These are phyloP conservation scores for Collichthys lucidus DNA, from an alignment of 2,113 vertebrate genomes.

Conservation along the genomic window DNA sequence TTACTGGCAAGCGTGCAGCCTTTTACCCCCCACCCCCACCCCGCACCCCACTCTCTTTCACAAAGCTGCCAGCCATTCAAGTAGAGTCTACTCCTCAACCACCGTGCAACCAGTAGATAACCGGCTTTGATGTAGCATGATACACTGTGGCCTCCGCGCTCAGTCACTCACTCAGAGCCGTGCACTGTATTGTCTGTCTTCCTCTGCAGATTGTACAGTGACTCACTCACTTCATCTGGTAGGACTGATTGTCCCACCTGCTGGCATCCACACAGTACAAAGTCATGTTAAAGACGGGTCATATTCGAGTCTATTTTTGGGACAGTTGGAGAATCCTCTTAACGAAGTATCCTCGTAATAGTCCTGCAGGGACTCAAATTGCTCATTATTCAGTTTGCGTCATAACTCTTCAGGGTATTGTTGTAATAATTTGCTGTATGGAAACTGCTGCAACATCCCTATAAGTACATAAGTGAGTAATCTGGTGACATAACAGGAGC, in stretches of 20 bases:
- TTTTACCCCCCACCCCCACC: conserved; percentile 1
- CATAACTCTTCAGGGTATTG: neutral
- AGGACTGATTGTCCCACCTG: conserved; percentile 56
- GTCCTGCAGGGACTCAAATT: neutral
- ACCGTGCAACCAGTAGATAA: conserved; percentile 59
- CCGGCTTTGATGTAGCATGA: conserved; percentile 42
- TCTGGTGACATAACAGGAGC: conserved; percentile 13
- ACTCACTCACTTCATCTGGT: conserved; percentile 57
- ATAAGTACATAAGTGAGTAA: conserved; percentile 3
- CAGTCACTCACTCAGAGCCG: conserved; percentile 49
- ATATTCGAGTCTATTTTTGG: conserved; percentile 22
- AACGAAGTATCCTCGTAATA: conserved; percentile 8
- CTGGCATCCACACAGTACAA: conserved; percentile 38
- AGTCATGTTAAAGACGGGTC: conserved; percentile 61
- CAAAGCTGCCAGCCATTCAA: conserved; percentile 59
- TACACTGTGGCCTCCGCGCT: conserved; percentile 51
- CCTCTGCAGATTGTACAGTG: conserved; percentile 48
- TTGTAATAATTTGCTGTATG: conserved; percentile 4
- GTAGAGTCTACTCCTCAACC: conserved; percentile 28
- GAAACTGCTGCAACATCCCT: neutral
- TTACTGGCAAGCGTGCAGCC: conserved; percentile 41
- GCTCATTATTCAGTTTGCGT: conserved; percentile 15
- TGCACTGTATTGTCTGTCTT: conserved; percentile 67
- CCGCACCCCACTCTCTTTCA: neutral
- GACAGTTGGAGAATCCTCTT: conserved; percentile 5